A percentile compares a stretch with the other conserved stretches of the same genome.
Conservation (phyloP, 2,797 vertebrate genomes). For the Ctenosaura bakeri region DNA sequence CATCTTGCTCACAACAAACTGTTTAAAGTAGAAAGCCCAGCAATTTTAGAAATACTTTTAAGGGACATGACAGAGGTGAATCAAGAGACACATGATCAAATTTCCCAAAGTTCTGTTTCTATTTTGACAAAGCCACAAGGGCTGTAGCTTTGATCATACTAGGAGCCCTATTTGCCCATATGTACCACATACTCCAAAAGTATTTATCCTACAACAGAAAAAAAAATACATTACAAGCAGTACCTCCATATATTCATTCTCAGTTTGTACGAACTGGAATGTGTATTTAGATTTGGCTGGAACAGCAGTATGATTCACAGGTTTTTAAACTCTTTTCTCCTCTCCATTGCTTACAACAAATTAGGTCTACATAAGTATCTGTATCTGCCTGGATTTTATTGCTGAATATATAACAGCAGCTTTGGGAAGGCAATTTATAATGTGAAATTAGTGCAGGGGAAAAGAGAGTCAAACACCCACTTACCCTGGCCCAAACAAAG, state of each 20-base stretch:
- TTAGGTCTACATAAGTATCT: background rate
- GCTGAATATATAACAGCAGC: no score
- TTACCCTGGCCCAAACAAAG: background rate
- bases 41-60: background rate
- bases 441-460: background rate
- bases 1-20: background rate
- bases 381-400: background rate
- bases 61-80: background rate
- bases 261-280: background rate
- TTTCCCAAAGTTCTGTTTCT: background rate
- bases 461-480: background rate
- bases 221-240: background rate
- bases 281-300: background rate
- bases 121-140: background rate
- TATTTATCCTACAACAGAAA: background rate
- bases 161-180: background rate
- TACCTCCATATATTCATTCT: background rate
- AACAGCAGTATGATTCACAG: background rate
- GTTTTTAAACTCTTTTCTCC: background rate
- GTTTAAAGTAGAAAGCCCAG: background rate
- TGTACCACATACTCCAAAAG: background rate
- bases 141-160: background rate
- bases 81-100: background rate
- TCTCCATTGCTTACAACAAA: background rate
- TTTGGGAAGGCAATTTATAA: background rate